These are phyloP conservation scores for Chloroceryle aenea DNA, from an alignment of 2,113 vertebrate genomes.

Conservation along the genomic window DNA sequence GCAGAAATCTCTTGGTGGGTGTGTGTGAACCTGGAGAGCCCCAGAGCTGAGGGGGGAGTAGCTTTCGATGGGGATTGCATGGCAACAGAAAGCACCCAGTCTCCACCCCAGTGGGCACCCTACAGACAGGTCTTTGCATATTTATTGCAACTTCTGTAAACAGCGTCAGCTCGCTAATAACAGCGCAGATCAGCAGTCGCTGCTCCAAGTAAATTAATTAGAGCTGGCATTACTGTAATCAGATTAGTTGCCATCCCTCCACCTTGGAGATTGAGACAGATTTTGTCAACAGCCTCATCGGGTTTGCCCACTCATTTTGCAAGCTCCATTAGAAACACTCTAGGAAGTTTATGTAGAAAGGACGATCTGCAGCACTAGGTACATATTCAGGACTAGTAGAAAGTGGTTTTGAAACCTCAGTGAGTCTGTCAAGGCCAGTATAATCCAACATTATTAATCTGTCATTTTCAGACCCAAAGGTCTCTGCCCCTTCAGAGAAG, in stretches of 20 bases:
- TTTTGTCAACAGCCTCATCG: background rate
- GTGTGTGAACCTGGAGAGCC: background rate
- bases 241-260: slow-evolving; percentile 8
- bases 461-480: background rate
- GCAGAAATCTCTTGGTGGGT: fast-evolving
- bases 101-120: background rate
- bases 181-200: background rate
- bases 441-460: background rate
- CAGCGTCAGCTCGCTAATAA: background rate
- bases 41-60: background rate
- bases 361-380: background rate
- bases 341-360: background rate
- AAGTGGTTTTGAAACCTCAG: background rate
- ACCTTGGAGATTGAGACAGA: background rate
- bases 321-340: background rate
- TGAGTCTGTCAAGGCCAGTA: background rate
- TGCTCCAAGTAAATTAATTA: slow-evolving; percentile 36
- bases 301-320: background rate
- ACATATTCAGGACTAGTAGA: background rate
- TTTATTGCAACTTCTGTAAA: slow-evolving; percentile 22
- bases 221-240: slow-evolving; percentile 13
- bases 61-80: background rate
- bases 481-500: background rate
- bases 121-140: background rate
- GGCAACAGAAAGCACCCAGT: background rate